Base-by-base conservation (phyloP, 2,797 vertebrate genomes). In the Sebastes nivosus region DNA sequence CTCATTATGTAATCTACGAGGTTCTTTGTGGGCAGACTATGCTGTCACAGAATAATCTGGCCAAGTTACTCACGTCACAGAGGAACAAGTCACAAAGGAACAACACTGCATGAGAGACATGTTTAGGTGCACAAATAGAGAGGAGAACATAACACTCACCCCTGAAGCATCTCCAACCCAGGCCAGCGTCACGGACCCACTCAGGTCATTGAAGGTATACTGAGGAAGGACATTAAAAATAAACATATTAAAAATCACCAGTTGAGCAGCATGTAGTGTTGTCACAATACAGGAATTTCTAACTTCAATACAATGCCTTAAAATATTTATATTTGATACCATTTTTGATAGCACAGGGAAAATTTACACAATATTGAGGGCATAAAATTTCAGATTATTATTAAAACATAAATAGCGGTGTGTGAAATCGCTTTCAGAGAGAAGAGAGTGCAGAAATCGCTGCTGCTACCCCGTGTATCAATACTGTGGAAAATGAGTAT, bases 101-200 rank as follows among this genome's bases (percentile, higher is more conserved):
- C 20, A 64, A 67, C 29, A 30, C 29, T 16, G 29, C 2, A 8
- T 10, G 20, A 57, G 18, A 76, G 29, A 52, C 30, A 24, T 55
- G 67, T 65, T 65, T 13, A 27, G 55, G 10, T 52, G 66, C n/a
- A 60, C n/a, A 66, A 75, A 81, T 24, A 50, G 46, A 25, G 25
- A 75, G 5, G 67, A 29, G 52, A 60, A 6, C 32, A 2, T 10
- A 70, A 86, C 42, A 96, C 97, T 98, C 92, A 99, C 98, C 95
- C 98, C 98, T 12, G 97, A 97, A 90, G 95, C 96, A 86, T 98
- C 97, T 87, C 98, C 98, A 88, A 99, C 96, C 98, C 98, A 99
- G 86, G 97, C 97, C 81, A 99, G 95, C 0, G 97, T 96, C 75
- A 98, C 97, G 0, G 97, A 97, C 79, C 97, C 97, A 84, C 97